Evolutionary conservation across 2,113 vertebrate genomes (phyloP).

Genomic region (Etia nguti): DNA sequence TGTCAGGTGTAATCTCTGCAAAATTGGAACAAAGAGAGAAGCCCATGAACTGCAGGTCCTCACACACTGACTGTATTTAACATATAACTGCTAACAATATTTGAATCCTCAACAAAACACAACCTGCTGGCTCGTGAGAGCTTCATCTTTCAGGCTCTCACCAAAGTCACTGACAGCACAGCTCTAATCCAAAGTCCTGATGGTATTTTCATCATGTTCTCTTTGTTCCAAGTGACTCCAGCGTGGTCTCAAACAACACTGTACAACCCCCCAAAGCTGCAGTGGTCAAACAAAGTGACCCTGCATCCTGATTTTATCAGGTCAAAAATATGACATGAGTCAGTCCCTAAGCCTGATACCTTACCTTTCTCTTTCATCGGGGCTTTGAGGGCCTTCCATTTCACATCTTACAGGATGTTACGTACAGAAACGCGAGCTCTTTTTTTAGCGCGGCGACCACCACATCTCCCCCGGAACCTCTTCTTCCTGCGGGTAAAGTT

Average conservation of each 20-base stretch:
- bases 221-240: too few relatives aligned
- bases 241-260: constrained; percentile 4
- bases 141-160: too few relatives aligned
- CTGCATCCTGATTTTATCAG: background rate
- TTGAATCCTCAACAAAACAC: too few relatives aligned
- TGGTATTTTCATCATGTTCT: too few relatives aligned
- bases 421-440: constrained; percentile 94
- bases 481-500: constrained; percentile 80
- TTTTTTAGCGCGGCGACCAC: constrained; percentile 82
- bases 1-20: too few relatives aligned
- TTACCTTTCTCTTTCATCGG: constrained; percentile 98
- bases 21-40: too few relatives aligned
- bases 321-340: background rate
- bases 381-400: constrained; percentile 97
- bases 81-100: too few relatives aligned
- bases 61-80: too few relatives aligned
- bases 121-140: too few relatives aligned
- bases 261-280: constrained; percentile 1
- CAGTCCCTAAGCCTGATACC: background rate
- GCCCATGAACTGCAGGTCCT: too few relatives aligned
- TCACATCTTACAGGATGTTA: constrained; percentile 96
- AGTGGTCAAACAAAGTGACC: constrained; percentile 32
- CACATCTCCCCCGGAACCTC: constrained; percentile 85
- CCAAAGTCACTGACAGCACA: too few relatives aligned
- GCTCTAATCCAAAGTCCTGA: too few relatives aligned